Evolutionary conservation across 2,797 vertebrate species (phyloP).

Genomic region (Eptatretus atami): DNA sequence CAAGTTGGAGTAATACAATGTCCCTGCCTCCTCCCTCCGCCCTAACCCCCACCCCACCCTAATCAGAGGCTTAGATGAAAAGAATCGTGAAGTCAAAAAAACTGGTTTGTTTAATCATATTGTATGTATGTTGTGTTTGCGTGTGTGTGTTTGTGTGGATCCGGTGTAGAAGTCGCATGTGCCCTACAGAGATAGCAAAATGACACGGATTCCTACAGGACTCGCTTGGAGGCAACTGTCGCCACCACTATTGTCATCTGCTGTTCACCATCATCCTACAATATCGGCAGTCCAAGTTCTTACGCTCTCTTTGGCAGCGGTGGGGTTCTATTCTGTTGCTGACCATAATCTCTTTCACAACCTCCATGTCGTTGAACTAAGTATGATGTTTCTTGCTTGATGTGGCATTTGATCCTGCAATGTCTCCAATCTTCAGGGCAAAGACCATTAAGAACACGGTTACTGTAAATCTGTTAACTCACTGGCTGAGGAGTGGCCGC

Average conservation of each 20-base stretch:
- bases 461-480: conserved; percentile 63
- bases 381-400: background rate
- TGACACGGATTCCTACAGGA: conserved; percentile 87
- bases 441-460: conserved; percentile 84
- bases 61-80: no score
- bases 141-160: no score
- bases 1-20: no score
- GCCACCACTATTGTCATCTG: conserved; percentile 93
- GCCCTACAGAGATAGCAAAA: conserved; percentile 78
- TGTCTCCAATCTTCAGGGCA: conserved; percentile 20
- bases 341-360: background rate
- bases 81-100: no score
- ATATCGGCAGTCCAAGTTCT: conserved; percentile 61
- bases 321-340: conserved; percentile 11
- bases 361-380: no score
- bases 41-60: no score
- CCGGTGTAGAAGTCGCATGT: conserved; percentile 44
- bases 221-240: conserved; percentile 67
- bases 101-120: no score
- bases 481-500: conserved; percentile 93
- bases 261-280: conserved; percentile 70
- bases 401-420: background rate
- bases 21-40: no score
- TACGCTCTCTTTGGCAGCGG: conserved; percentile 88
- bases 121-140: no score